phyloP scores from a whole-genome alignment of 2,113 vertebrate genomes.

The Osmerus eperlanus region DNA sequence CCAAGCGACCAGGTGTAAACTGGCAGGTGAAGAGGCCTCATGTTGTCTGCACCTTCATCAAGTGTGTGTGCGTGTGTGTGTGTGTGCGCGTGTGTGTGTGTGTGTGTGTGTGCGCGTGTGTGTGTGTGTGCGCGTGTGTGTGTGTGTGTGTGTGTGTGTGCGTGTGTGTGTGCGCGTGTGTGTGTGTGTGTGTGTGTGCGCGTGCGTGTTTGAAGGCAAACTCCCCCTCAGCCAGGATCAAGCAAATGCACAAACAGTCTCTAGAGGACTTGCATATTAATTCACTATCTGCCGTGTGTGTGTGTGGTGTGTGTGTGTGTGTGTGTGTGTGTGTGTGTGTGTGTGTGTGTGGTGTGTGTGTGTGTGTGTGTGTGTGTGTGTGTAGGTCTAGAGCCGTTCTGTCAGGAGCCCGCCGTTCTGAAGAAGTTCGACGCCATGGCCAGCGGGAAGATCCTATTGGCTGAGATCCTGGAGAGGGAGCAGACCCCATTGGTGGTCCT shows the following conservation, averaged over 20 bases:
- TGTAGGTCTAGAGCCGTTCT: constrained; percentile 86
- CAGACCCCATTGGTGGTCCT: constrained; percentile 84
- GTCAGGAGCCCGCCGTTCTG: constrained; percentile 79
- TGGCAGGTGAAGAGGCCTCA: constrained; percentile 81
- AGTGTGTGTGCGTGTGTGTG: not conserved
- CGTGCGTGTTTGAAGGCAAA: too few relatives aligned
- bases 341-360: too few relatives aligned
- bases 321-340: too few relatives aligned
- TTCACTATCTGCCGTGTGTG: too few relatives aligned
- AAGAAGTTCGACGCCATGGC: constrained; percentile 85
- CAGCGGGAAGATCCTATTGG: constrained; percentile 86
- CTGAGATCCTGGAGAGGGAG: constrained; percentile 85
- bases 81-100: not conserved
- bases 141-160: constrained; percentile 8
- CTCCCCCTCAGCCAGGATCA: too few relatives aligned
- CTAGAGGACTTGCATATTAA: too few relatives aligned
- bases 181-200: not conserved
- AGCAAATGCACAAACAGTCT: too few relatives aligned
- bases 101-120: not conserved
- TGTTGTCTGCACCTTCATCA: not conserved
- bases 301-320: too few relatives aligned
- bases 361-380: constrained; percentile 16
- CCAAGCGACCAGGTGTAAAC: constrained; percentile 88
- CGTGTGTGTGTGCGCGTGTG: not conserved
- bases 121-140: too few relatives aligned